Evolutionary conservation across 2,888 invertebrate genomes (phyloP).

Genomic region (Polietes domitor): DNA sequence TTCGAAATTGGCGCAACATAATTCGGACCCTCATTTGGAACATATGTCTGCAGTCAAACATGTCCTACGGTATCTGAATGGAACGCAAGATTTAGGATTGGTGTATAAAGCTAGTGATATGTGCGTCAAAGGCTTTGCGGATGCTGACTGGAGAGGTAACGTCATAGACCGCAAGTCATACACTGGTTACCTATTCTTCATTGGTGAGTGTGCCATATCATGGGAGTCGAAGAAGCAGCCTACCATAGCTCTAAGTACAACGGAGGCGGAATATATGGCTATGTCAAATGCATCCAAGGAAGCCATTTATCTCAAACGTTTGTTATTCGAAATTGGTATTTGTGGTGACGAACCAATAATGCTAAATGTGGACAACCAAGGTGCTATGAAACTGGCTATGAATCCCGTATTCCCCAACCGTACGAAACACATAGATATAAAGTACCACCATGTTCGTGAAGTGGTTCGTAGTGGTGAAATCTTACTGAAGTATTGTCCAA

Average conservation of each 20-base stretch:
- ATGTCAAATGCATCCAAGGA: conserved; percentile 10
- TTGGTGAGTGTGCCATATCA: conserved; percentile 37
- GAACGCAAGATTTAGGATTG: neutral
- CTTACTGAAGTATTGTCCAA: neutral
- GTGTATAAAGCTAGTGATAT: no score
- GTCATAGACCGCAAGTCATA: no score
- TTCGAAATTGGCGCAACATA: conserved; percentile 19
- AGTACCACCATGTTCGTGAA: conserved; percentile 16
- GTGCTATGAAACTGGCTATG: neutral
- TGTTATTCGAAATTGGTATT: neutral
- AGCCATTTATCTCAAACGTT: conserved; percentile 14
- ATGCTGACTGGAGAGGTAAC: no score
- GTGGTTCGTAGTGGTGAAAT: neutral
- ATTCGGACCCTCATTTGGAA: conserved; percentile 52
- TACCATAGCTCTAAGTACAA: neutral
- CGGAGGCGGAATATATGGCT: conserved; percentile 1
- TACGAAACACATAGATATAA: conserved; percentile 21
- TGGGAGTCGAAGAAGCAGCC: conserved; percentile 43
- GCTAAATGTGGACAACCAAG: neutral
- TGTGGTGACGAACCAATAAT: no score
- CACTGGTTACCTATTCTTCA: conserved; percentile 43
- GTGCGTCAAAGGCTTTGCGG: no score
- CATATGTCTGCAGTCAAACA: conserved; percentile 41
- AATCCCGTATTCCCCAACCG: conserved; percentile 31
- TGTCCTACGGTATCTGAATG: neutral